A percentile compares a stretch with the other conserved stretches of the same genome.
phyloP scores from a whole-genome alignment of 2,888 invertebrate genomes.

The Cyrtodaria siliqua region DNA sequence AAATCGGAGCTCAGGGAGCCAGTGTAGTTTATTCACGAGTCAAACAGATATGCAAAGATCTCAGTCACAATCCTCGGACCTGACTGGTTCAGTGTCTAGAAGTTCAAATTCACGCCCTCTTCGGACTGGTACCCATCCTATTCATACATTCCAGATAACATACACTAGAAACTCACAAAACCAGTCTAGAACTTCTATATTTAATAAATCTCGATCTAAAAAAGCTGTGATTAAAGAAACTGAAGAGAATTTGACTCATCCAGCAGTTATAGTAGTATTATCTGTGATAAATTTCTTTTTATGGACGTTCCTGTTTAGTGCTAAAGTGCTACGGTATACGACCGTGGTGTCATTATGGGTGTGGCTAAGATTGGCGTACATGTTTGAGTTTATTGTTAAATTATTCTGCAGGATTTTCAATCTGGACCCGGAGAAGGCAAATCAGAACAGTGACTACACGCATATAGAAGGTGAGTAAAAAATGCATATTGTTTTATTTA shows the following conservation, averaged over 20 bases:
- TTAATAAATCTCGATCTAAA: slow-evolving; percentile 44
- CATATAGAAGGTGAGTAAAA: slow-evolving; percentile 83
- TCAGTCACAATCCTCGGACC: background rate
- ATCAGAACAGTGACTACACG: slow-evolving; percentile 80
- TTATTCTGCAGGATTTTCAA: slow-evolving; percentile 78
- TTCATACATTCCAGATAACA: slow-evolving; percentile 58
- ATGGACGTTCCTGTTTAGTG: slow-evolving; percentile 57
- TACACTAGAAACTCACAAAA: slow-evolving; percentile 31
- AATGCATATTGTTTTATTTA: too few relatives aligned
- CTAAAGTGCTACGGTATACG: slow-evolving; percentile 54
- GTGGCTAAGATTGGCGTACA: slow-evolving; percentile 60
- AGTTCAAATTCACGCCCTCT: background rate
- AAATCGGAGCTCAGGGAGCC: background rate
- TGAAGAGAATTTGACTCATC: slow-evolving; percentile 53
- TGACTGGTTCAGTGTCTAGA: background rate
- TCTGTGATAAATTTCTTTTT: slow-evolving; percentile 68
- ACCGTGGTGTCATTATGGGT: slow-evolving; percentile 61
- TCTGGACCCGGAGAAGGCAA: slow-evolving; percentile 78
- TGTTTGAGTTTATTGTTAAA: slow-evolving; percentile 68
- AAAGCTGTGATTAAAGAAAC: slow-evolving; percentile 65
- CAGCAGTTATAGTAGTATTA: slow-evolving; percentile 56
- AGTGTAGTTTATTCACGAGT: slow-evolving; percentile 1
- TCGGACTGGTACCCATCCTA: slow-evolving; percentile 40
- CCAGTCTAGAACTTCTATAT: slow-evolving; percentile 49
- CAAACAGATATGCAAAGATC: slow-evolving; percentile 1